Evolutionary conservation across 2,797 vertebrate genomes (phyloP).

Genomic region (Acanthopagrus latus): DNA sequence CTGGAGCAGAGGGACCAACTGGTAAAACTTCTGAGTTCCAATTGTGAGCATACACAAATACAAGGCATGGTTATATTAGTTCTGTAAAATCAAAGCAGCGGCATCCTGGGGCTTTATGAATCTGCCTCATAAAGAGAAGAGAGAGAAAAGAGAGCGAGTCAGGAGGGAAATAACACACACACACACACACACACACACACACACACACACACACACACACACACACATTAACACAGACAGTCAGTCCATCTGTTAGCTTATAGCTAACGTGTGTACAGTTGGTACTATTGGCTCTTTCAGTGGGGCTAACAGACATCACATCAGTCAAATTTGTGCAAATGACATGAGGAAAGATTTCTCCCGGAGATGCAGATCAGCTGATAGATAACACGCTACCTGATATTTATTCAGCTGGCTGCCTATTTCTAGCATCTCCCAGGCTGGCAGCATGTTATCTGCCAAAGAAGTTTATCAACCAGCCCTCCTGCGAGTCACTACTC

Average conservation of each 20-base stretch:
- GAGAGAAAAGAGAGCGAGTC: background rate
- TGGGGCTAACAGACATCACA: background rate
- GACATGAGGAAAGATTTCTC: no score
- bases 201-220: background rate
- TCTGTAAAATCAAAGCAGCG: constrained; percentile 9
- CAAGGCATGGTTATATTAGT: background rate
- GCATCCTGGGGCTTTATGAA: background rate
- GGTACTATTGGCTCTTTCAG: background rate
- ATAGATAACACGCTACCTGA: background rate
- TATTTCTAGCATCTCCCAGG: no score
- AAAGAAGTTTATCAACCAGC: background rate
- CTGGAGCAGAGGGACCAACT: constrained; percentile 28
- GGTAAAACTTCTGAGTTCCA: constrained; percentile 31
- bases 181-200: background rate
- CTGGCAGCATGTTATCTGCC: background rate
- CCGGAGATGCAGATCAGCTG: no score
- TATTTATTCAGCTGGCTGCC: background rate
- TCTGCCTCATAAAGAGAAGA: background rate
- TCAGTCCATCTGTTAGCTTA: background rate
- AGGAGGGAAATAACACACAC: background rate
- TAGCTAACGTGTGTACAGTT: background rate
- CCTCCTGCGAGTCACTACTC: background rate
- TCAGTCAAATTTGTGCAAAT: background rate
- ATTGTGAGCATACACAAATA: background rate
- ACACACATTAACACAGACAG: background rate